Evolutionary conservation across 2,113 vertebrate species (phyloP).

Genomic region (Neotragus moschatus): DNA sequence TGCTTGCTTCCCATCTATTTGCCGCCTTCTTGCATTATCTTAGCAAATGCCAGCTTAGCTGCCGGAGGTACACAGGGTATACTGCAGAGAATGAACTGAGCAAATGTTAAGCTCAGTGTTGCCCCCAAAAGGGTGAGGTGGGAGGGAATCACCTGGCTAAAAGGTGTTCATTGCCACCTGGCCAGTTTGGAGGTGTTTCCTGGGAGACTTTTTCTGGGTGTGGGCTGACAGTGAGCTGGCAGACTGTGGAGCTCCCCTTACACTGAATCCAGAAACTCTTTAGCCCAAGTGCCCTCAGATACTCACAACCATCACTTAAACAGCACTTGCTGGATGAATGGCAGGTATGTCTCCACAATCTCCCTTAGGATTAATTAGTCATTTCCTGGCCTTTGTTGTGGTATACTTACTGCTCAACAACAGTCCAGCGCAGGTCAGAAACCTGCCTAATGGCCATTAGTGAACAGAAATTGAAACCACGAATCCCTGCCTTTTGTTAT

Average conservation of each 20-base stretch:
- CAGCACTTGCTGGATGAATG: not conserved
- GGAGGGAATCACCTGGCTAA: not conserved
- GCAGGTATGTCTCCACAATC: not conserved
- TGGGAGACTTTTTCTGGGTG: not conserved
- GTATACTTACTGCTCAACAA: not conserved
- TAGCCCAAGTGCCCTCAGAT: not conserved
- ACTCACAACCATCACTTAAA: not conserved
- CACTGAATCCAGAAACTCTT: not conserved
- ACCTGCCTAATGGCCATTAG: not conserved
- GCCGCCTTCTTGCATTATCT: not conserved
- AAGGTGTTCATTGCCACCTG: not conserved
- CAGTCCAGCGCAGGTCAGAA: not conserved
- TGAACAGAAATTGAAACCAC: not conserved
- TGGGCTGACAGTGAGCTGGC: too few species aligned
- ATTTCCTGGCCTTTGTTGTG: not conserved
- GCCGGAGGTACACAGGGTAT: not conserved
- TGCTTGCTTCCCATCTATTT: conserved; percentile 29
- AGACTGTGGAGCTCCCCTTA: not conserved
- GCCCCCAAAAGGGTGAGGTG: not conserved
- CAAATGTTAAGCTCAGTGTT: not conserved
- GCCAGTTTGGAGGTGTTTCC: not conserved
- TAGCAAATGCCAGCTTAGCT: conserved; percentile 25
- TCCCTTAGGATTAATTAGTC: conserved; percentile 25
- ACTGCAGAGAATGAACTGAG: not conserved
- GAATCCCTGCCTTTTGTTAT: not conserved